A percentile compares a stretch with the other conserved stretches of the same genome.
These are phyloP conservation scores for Metallyticus violacea DNA, from an alignment of 2,888 invertebrate genomes.

Conservation along the genomic window DNA sequence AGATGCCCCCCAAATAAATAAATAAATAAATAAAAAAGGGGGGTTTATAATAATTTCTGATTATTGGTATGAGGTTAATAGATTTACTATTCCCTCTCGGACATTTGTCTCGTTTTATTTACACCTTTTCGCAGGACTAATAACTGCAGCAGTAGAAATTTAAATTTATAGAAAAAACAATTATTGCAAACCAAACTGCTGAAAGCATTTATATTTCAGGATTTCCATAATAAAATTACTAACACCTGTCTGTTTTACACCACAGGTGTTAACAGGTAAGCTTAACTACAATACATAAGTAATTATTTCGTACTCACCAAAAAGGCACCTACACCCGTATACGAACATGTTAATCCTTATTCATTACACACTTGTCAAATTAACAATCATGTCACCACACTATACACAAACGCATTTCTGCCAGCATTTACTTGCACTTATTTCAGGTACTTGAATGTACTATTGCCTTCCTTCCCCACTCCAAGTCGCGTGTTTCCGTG, in stretches of 20 bases:
- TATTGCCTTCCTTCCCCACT: background rate
- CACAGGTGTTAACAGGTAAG: constrained; percentile 11
- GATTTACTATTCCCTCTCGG: background rate
- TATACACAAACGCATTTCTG: background rate
- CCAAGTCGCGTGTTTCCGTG: background rate
- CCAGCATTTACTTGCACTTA: background rate
- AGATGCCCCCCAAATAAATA: too few relatives aligned
- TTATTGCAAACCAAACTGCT: background rate
- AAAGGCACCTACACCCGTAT: constrained; percentile 18
- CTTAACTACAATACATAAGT: background rate
- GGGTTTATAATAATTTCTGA: background rate
- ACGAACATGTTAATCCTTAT: constrained; percentile 10
- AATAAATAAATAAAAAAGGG: too few relatives aligned
- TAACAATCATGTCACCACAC: background rate
- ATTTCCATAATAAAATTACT: background rate
- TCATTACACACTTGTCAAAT: constrained; percentile 1
- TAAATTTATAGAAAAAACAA: background rate
- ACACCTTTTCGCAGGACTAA: background rate
- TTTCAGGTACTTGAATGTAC: background rate
- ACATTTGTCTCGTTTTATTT: background rate
- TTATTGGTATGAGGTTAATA: background rate
- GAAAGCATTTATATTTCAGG: background rate
- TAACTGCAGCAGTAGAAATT: background rate
- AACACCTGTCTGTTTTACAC: background rate
- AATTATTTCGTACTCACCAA: constrained; percentile 3